Evolutionary conservation across 2,113 vertebrate species (phyloP).

Genomic region (Lampris megalopsis): DNA sequence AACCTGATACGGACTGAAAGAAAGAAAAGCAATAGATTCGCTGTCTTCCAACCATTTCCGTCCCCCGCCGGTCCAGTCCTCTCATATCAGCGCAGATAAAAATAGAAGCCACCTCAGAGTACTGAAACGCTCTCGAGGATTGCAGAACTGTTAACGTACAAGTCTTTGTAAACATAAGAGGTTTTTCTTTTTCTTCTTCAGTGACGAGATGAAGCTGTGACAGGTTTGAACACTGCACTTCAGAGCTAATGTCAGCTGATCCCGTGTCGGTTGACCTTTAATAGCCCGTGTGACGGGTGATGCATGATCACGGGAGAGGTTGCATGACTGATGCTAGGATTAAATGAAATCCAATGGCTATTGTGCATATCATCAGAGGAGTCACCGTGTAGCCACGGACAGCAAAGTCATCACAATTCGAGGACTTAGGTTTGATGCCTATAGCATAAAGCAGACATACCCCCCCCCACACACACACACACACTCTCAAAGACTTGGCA

Average conservation of each 20-base stretch:
- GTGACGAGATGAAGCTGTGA: background rate
- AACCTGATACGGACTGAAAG: slow-evolving; percentile 38
- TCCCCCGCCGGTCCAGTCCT: slow-evolving; percentile 32
- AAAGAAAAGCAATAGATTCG: slow-evolving; percentile 29
- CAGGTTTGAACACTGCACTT: slow-evolving; percentile 12
- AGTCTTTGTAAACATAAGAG: background rate
- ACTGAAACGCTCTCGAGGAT: slow-evolving; percentile 19
- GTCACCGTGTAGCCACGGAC: background rate
- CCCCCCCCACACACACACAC: background rate
- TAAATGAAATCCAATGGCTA: background rate
- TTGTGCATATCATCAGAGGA: background rate
- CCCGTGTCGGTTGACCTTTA: background rate
- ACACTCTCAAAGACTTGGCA: slow-evolving; percentile 20
- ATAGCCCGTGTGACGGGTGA: too few species aligned
- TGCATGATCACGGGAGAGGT: too few species aligned
- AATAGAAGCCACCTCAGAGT: slow-evolving; percentile 2
- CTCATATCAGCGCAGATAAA: slow-evolving; percentile 37
- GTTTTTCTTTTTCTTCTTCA: background rate
- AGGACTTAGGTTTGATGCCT: slow-evolving; percentile 6
- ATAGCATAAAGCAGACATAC: slow-evolving; percentile 7
- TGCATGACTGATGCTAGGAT: too few species aligned
- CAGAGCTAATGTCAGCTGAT: background rate
- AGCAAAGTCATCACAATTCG: slow-evolving; percentile 1
- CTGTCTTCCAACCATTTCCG: slow-evolving; percentile 25
- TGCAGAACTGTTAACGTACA: slow-evolving; percentile 18